phyloP scores from a whole-genome alignment of 1,140 invertebrate species.

The Pemphigus obesinymphae region DNA sequence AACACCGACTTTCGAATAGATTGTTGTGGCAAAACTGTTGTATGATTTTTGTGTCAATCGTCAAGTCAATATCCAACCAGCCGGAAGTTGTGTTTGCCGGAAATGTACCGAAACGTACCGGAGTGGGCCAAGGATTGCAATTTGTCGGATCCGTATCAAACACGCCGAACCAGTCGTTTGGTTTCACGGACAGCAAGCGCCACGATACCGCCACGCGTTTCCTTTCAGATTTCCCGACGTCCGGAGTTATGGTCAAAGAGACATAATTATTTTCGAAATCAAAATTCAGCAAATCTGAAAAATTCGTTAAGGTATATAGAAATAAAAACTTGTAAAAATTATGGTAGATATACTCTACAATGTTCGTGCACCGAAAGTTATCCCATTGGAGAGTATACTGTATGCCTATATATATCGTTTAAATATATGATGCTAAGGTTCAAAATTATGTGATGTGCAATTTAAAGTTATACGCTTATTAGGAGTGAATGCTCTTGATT shows the following conservation, averaged over 20 bases:
- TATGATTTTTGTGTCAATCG: neutral
- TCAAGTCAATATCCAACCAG: neutral
- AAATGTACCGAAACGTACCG: neutral
- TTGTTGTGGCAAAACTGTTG: neutral
- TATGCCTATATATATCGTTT: too few relatives aligned
- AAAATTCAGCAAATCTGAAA: neutral
- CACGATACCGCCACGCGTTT: neutral
- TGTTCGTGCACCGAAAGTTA: too few relatives aligned
- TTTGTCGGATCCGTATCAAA: neutral
- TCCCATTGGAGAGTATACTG: too few relatives aligned
- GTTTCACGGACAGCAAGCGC: neutral
- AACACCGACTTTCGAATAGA: neutral
- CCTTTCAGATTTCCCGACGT: neutral
- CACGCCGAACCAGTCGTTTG: neutral
- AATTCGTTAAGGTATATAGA: too few relatives aligned
- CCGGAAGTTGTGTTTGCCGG: neutral
- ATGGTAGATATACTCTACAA: too few relatives aligned
- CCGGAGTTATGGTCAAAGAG: neutral
- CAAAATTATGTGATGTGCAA: too few relatives aligned
- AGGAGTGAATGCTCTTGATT: too few relatives aligned
- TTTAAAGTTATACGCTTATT: too few relatives aligned
- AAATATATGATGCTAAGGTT: too few relatives aligned
- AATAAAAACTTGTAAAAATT: too few relatives aligned
- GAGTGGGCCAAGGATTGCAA: accelerated
- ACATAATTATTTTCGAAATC: neutral